These are phyloP conservation scores for Anarrhichthys ocellatus DNA, from an alignment of 2,113 vertebrate genomes.

Conservation along the genomic window DNA sequence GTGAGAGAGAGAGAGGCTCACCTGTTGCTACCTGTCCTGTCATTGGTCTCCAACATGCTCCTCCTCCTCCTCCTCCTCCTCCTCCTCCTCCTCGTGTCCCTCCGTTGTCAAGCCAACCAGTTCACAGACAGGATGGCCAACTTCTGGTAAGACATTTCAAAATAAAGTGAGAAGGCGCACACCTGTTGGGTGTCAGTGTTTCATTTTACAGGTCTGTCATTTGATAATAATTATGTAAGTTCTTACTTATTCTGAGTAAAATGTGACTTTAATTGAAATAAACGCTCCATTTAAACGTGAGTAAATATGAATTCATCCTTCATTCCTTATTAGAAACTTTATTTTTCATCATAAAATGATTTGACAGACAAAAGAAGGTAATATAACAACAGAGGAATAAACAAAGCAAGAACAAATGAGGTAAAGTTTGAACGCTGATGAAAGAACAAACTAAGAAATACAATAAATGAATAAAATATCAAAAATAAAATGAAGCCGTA, in stretches of 20 bases:
- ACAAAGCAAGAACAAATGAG: too few relatives aligned
- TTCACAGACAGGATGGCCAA: neutral
- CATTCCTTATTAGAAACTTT: neutral
- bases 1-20: slow-evolving; percentile 20
- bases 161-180: slow-evolving; percentile 38
- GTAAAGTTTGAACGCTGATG: too few relatives aligned
- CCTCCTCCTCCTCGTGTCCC: slow-evolving; percentile 39
- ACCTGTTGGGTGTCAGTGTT: neutral
- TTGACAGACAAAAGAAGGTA: too few relatives aligned
- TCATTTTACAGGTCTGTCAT: too few relatives aligned
- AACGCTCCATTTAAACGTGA: neutral
- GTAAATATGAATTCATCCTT: neutral
- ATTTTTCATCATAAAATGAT: neutral
- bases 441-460: too few relatives aligned
- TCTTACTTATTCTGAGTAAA: neutral
- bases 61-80: slow-evolving; percentile 62
- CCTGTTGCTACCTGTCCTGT: slow-evolving; percentile 70
- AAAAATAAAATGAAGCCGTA: too few relatives aligned
- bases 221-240: too few relatives aligned
- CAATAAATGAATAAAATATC: too few relatives aligned
- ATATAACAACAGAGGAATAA: neutral
- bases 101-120: slow-evolving; percentile 45
- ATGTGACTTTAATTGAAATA: neutral
- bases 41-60: slow-evolving; percentile 46
- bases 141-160: slow-evolving; percentile 6